Evolutionary conservation across 2,888 invertebrate species (phyloP).

Genomic region (Agrotis exclamationis): DNA sequence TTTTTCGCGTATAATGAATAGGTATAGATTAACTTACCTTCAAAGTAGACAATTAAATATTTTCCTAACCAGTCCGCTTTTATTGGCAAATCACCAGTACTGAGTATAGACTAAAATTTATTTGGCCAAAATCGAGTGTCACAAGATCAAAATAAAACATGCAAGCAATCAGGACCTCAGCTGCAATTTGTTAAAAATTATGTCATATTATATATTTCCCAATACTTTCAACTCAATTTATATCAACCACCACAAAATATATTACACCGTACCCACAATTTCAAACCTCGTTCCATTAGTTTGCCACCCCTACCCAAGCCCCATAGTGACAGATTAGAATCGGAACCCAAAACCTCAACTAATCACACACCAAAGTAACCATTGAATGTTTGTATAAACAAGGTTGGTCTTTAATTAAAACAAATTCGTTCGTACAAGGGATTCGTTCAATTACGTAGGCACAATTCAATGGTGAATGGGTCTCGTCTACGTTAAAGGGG

Average conservation of each 20-base stretch:
- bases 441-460: conserved; percentile 52
- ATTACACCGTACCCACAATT: not conserved
- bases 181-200: not conserved
- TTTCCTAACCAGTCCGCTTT: too few relatives aligned
- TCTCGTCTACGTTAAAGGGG: conserved; percentile 39
- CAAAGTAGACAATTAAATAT: too few relatives aligned
- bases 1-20: too few relatives aligned
- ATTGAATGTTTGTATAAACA: conserved; percentile 51
- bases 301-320: conserved; percentile 1
- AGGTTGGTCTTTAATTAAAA: conserved; percentile 59
- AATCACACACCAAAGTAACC: conserved; percentile 55
- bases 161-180: not conserved
- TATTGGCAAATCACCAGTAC: too few relatives aligned
- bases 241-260: not conserved
- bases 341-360: conserved; percentile 54
- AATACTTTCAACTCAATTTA: not conserved
- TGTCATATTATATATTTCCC: not conserved
- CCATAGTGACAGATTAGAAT: conserved; percentile 37
- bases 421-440: conserved; percentile 55
- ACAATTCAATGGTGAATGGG: conserved; percentile 48
- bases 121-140: too few relatives aligned
- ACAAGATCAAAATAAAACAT: too few relatives aligned
- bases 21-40: too few relatives aligned
- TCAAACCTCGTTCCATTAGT: conserved; percentile 2
- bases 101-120: too few relatives aligned